Base-by-base conservation (phyloP, 2,797 vertebrate species). In the Sebastes steindachneri region DNA sequence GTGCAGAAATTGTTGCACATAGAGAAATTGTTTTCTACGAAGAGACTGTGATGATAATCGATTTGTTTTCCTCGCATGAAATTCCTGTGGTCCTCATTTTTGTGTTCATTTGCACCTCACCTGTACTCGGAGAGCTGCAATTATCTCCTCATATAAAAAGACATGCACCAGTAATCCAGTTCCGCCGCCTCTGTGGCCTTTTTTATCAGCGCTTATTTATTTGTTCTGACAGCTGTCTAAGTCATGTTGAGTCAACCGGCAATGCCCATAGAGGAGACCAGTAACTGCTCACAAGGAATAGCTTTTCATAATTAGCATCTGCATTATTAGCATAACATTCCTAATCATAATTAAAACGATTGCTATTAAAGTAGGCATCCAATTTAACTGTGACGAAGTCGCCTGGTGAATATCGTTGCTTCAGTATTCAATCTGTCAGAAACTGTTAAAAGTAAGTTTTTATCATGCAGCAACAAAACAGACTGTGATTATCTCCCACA, bases 121-220 rank as follows among this genome's bases (percentile, higher is more conserved):
- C 91, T 91, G 89, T 88, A 87, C 86, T 85, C 85, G 77, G 84
- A 93, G 83, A 86, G 88, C 83, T 87, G 84, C 92, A 94, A 94
- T 95, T 95, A 94, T 92, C 84, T 88, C 76, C 87, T 89, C 86
- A 84, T 92, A 90, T 76, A 79, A 89, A 87, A 91, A 91, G 90
- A 92, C 89, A 95, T 83, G 93, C 93, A 90, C 82, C 89, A 92
- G 88, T 93, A 92, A 93, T 94, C 92, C 89, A 90, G 80, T 88
- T 84, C 86, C 59, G 45, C 84, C 54, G 83, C 93, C 93, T 93
- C 91, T 85, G 79, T 94, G 93, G 92, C 91, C 92, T 90, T 92
- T 92, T 95, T 95, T 94, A 93, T 95, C 94, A 95, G 83, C 59
- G 86, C 68, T 7, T 94, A 95, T 95, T 96, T 96, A 95, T 97